phyloP scores from a whole-genome alignment of 2,113 vertebrate genomes.

The Apodemus sylvaticus region DNA sequence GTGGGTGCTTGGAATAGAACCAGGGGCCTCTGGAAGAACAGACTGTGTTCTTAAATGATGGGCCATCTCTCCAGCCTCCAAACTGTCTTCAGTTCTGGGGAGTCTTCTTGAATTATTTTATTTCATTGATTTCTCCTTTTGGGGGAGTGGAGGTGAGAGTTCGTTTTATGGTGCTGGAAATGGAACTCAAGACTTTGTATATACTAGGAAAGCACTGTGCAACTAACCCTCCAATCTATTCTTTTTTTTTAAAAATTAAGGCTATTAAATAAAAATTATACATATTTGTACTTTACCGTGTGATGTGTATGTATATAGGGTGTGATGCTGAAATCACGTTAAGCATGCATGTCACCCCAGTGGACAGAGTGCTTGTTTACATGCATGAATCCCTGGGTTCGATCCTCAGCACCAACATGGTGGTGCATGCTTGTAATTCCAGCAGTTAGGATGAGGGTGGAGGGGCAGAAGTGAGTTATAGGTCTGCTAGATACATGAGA shows the following conservation, averaged over 20 bases:
- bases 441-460: background rate
- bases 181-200: too few species aligned
- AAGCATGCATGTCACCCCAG: background rate
- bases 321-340: background rate
- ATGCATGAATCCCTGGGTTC: background rate
- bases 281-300: background rate
- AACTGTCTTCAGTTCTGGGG: background rate
- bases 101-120: constrained; percentile 21
- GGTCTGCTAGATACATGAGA: background rate
- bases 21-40: background rate
- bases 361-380: background rate
- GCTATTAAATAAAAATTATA: background rate
- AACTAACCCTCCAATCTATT: background rate
- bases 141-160: background rate
- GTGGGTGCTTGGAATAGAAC: background rate
- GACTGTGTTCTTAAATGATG: background rate
- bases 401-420: background rate
- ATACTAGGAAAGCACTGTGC: background rate
- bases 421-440: background rate
- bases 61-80: background rate
- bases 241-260: background rate
- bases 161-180: background rate
- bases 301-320: background rate
- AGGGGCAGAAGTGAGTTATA: background rate
- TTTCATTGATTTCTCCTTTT: background rate